phyloP scores from a whole-genome alignment of 2,888 invertebrate genomes.

The Agonopterix heracliana region DNA sequence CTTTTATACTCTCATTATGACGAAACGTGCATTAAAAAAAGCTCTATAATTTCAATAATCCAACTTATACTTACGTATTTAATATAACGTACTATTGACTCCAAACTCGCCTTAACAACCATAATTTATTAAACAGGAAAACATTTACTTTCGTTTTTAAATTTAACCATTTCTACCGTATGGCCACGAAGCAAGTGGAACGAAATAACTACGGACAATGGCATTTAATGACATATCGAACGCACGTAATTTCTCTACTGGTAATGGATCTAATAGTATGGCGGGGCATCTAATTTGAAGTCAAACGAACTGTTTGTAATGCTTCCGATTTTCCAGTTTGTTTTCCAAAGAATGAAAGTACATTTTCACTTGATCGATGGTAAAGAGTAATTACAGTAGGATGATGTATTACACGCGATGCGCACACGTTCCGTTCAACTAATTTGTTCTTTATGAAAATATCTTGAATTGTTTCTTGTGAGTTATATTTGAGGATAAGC shows the following conservation, averaged over 20 bases:
- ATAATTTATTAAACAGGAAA: slow-evolving; percentile 5
- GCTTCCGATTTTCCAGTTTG: slow-evolving; percentile 50
- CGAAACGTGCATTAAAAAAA: no score
- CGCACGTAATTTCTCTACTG: slow-evolving; percentile 11
- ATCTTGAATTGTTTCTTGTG: not conserved
- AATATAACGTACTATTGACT: slow-evolving; percentile 6
- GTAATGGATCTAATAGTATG: slow-evolving; percentile 12
- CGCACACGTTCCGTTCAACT: slow-evolving; percentile 5
- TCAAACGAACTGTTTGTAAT: slow-evolving; percentile 26
- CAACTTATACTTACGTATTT: slow-evolving; percentile 3
- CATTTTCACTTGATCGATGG: slow-evolving; percentile 43
- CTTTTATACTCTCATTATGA: no score
- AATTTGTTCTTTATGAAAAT: slow-evolving; percentile 7
- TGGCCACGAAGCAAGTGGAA: slow-evolving; percentile 11
- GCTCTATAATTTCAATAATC: slow-evolving; percentile 4
- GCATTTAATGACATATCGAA: slow-evolving; percentile 13
- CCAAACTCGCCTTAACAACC: slow-evolving; percentile 3
- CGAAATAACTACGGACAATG: slow-evolving; percentile 15
- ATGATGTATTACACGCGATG: slow-evolving; percentile 8
- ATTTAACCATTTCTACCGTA: slow-evolving; percentile 1
- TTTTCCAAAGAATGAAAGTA: slow-evolving; percentile 51
- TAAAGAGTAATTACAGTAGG: slow-evolving; percentile 12
- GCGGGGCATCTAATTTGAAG: slow-evolving; percentile 30
- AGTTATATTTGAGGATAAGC: no score
- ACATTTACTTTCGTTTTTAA: slow-evolving; percentile 13